Percentiles rank a stretch among this genome's conserved stretches.
These are phyloP conservation scores for Cyclophora albipunctata DNA, from an alignment of 2,888 invertebrate genomes.

Conservation along the genomic window DNA sequence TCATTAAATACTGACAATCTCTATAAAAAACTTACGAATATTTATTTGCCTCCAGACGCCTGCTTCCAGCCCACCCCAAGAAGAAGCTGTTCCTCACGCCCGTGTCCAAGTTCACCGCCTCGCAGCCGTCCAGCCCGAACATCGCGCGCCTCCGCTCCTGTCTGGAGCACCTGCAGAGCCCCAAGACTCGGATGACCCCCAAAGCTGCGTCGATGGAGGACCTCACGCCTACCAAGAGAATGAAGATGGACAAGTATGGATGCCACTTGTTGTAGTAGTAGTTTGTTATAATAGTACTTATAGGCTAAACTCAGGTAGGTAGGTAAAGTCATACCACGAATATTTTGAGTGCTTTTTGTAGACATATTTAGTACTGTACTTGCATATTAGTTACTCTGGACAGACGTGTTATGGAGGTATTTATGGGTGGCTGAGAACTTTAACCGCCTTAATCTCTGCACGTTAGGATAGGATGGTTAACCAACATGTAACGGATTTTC, in stretches of 20 bases:
- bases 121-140: constrained; percentile 36
- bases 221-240: constrained; percentile 52
- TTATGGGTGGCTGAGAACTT: too few species aligned
- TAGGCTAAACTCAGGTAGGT: too few species aligned
- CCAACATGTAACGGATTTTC: too few species aligned
- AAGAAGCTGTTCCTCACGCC: constrained; percentile 59
- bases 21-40: too few species aligned
- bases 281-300: too few species aligned
- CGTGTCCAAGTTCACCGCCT: constrained; percentile 60
- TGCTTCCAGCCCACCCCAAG: constrained; percentile 54
- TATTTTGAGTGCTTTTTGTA: too few species aligned
- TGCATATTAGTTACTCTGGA: too few species aligned
- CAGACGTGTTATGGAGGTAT: too few species aligned
- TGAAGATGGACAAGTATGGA: constrained; percentile 35
- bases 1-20: background rate
- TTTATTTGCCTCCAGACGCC: constrained; percentile 32
- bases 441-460: too few species aligned
- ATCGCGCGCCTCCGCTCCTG: constrained; percentile 49
- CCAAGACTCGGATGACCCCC: constrained; percentile 35
- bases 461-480: too few species aligned
- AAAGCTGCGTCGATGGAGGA: constrained; percentile 67
- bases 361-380: too few species aligned
- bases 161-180: constrained; percentile 39
- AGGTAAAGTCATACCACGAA: too few species aligned
- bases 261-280: background rate